Evolutionary conservation across 2,113 vertebrate genomes (phyloP).

Genomic region (Dunckerocampus dactyliophorus): DNA sequence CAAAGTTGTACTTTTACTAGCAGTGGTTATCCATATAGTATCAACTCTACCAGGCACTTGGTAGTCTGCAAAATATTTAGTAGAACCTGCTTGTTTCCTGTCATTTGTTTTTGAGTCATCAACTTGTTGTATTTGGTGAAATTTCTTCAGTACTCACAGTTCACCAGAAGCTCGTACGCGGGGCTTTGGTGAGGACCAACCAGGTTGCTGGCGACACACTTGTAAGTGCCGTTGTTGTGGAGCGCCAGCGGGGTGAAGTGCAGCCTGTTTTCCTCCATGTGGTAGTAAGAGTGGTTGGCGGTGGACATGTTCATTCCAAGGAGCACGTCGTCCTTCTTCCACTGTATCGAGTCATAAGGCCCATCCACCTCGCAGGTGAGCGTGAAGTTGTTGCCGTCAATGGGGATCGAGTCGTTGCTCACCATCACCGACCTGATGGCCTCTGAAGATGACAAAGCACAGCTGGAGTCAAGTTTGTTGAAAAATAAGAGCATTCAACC

Average conservation of each 20-base stretch:
- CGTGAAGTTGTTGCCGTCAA: conserved; percentile 38
- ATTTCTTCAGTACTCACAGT: conserved; percentile 60
- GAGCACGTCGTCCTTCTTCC: conserved; percentile 39
- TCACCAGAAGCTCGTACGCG: conserved; percentile 40
- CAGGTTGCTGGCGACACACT: conserved; percentile 55
- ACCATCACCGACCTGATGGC: conserved; percentile 45
- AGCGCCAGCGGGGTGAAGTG: conserved; percentile 49
- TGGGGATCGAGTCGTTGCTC: conserved; percentile 33
- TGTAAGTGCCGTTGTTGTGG: conserved; percentile 47
- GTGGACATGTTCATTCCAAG: conserved; percentile 13
- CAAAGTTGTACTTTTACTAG: no score
- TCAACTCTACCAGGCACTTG: no score
- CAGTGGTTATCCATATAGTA: no score
- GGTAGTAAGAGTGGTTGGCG: conserved; percentile 1
- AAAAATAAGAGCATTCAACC: neutral
- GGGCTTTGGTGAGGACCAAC: conserved; percentile 29
- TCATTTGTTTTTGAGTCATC: no score
- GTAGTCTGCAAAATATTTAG: no score
- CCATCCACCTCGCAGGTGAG: conserved; percentile 59
- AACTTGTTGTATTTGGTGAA: neutral
- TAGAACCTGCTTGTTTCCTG: no score
- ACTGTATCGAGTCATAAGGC: conserved; percentile 44
- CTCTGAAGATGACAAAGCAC: conserved; percentile 42
- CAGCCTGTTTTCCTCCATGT: conserved; percentile 30
- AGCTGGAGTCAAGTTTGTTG: neutral